Conservation (phyloP, 2,113 vertebrate genomes). For the Brienomyrus longianalis region DNA sequence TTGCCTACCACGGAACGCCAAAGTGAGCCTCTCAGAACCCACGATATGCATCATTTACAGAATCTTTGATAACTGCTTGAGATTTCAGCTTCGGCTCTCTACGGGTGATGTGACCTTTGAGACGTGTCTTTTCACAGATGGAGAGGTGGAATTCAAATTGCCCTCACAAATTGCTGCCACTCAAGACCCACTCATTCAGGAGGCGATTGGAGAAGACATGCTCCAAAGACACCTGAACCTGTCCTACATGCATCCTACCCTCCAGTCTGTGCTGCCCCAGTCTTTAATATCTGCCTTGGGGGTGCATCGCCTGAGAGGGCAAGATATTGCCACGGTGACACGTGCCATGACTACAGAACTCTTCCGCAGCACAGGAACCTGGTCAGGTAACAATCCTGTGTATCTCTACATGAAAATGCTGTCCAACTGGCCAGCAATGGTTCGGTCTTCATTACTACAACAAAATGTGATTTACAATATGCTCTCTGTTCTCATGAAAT, state of each 20-base stretch:
- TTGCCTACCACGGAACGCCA: conserved; percentile 52
- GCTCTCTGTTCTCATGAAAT: not conserved
- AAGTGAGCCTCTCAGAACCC: conserved; percentile 24
- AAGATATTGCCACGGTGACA: conserved; percentile 60
- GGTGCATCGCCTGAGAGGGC: conserved; percentile 51
- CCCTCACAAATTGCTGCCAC: conserved; percentile 65
- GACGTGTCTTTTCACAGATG: conserved; percentile 40
- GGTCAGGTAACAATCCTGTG: conserved; percentile 41
- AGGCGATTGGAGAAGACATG: conserved; percentile 57
- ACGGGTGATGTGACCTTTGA: not conserved
- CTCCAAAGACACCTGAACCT: conserved; percentile 59
- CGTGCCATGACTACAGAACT: conserved; percentile 61
- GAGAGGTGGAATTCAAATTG: conserved; percentile 54
- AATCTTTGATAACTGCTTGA: not conserved
- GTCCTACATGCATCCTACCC: conserved; percentile 60
- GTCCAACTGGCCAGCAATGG: not conserved
- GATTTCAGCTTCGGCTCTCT: not conserved
- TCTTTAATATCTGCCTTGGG: conserved; percentile 61
- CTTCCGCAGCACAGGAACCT: conserved; percentile 33
- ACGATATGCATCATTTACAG: not conserved
- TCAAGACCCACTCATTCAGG: conserved; percentile 58
- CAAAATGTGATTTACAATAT: not conserved
- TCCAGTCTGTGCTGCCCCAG: conserved; percentile 47
- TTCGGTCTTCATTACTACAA: not conserved
- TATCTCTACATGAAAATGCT: not conserved